Conservation (phyloP, 2,888 invertebrate species). For the Spilosoma lubricipeda region DNA sequence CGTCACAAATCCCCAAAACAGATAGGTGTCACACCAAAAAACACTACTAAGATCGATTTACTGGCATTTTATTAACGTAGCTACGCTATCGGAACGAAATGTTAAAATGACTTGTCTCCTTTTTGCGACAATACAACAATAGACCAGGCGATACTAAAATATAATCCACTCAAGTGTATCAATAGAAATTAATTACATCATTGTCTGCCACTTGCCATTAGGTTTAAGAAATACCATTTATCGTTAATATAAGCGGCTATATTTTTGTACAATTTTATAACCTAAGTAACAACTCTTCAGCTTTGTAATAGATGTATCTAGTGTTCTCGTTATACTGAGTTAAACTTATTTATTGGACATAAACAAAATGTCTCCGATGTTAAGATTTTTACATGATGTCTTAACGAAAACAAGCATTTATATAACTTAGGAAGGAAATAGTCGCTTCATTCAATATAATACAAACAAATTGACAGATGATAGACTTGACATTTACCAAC, state of each 20-base stretch:
- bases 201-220: not conserved
- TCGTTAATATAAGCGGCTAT: not conserved
- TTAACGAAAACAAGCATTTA: not conserved
- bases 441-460: not conserved
- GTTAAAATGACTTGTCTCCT: not conserved
- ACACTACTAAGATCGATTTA: not conserved
- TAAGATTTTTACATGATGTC: not conserved
- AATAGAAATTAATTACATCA: constrained; percentile 5
- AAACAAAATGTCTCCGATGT: not conserved
- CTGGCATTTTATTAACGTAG: too few relatives aligned
- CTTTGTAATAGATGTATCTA: not conserved
- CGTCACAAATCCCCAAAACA: not conserved
- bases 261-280: not conserved
- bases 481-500: too few relatives aligned
- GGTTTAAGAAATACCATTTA: not conserved
- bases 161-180: not conserved
- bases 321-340: not conserved
- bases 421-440: not conserved
- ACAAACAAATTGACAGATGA: not conserved
- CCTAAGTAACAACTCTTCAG: too few relatives aligned
- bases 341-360: not conserved
- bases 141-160: not conserved
- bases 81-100: not conserved
- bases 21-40: not conserved
- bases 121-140: not conserved